Evolutionary conservation across 2,888 invertebrate genomes (phyloP).

Genomic region (Syrista parreyssii): DNA sequence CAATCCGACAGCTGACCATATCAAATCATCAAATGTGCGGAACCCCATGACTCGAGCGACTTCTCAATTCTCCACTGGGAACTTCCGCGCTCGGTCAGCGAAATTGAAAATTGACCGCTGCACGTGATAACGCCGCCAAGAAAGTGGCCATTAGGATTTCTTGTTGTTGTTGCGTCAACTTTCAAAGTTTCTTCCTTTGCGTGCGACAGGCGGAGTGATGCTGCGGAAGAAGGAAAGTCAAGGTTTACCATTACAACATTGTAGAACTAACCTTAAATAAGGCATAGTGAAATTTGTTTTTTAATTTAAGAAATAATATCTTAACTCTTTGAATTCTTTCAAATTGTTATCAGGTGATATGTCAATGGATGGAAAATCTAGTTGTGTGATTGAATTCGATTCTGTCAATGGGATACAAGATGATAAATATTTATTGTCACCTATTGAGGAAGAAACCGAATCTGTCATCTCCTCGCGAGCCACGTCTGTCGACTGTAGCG

Average conservation of each 20-base stretch:
- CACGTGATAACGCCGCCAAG: slow-evolving; percentile 11
- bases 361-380: neutral
- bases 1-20: slow-evolving; percentile 51
- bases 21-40: slow-evolving; percentile 32
- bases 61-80: slow-evolving; percentile 42
- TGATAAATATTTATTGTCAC: slow-evolving; percentile 26
- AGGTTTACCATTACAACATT: neutral
- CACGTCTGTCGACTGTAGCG: slow-evolving; percentile 20
- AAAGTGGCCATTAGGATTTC: slow-evolving; percentile 28
- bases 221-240: neutral
- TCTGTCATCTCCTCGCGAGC: slow-evolving; percentile 26
- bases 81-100: slow-evolving; percentile 49
- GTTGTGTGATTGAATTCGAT: neutral
- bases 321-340: neutral
- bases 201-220: slow-evolving; percentile 11
- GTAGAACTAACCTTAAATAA: neutral
- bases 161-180: slow-evolving; percentile 12
- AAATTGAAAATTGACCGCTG: slow-evolving; percentile 52
- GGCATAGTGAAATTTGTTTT: neutral
- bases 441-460: slow-evolving; percentile 40
- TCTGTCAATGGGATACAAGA: neutral
- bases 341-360: neutral
- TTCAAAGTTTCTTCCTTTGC: slow-evolving; percentile 10
- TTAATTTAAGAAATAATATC: neutral
- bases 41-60: slow-evolving; percentile 32